These are phyloP conservation scores for Eubasilissa regina DNA, from an alignment of 1,140 invertebrate genomes.

Conservation along the genomic window DNA sequence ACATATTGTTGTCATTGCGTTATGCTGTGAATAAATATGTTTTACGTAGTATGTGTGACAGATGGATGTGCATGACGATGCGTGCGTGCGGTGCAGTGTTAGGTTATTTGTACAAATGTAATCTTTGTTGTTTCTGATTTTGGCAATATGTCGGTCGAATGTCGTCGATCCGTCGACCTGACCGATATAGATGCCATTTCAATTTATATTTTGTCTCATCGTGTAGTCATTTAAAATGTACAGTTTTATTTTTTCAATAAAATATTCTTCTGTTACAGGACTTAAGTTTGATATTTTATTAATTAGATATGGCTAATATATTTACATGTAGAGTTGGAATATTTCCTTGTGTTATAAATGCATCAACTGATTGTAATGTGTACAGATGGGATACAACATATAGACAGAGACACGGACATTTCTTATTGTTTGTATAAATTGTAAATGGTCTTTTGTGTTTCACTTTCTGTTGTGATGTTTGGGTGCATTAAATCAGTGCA, in stretches of 20 bases:
- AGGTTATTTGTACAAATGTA: conserved; percentile 48
- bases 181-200: conserved; percentile 8
- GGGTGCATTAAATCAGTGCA: conserved; percentile 31
- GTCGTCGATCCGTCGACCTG: neutral
- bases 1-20: neutral
- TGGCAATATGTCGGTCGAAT: neutral
- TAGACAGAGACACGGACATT: conserved; percentile 5
- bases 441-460: conserved; percentile 27
- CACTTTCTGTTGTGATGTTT: conserved; percentile 9
- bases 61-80: neutral
- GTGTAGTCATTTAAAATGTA: conserved; percentile 49
- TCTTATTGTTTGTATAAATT: conserved; percentile 41
- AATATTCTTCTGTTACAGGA: conserved; percentile 43
- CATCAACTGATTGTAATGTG: conserved; percentile 32
- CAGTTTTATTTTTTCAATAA: conserved; percentile 51
- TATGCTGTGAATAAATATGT: conserved; percentile 27
- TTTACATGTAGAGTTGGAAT: conserved; percentile 37
- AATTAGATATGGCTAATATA: conserved; percentile 46
- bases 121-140: conserved; percentile 28
- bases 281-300: conserved; percentile 45
- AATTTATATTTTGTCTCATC: conserved; percentile 43
- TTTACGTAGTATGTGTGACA: neutral
- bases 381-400: conserved; percentile 10
- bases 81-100: conserved; percentile 13
- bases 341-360: conserved; percentile 43